Conservation (phyloP, 2,797 vertebrate genomes). For the Pantherophis vulpinus region DNA sequence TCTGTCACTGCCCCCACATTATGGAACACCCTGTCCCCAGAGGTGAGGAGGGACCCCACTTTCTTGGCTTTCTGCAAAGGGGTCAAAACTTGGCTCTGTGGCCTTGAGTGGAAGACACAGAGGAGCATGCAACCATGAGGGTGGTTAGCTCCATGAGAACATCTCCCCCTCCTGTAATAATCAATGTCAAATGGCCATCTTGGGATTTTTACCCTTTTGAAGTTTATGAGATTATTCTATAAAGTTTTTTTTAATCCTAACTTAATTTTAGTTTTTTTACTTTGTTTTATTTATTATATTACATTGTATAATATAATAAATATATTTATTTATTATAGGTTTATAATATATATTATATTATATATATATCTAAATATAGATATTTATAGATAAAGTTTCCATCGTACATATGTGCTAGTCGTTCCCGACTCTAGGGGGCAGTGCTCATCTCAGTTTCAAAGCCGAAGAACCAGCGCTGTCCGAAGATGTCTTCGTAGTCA, state of each 20-base stretch:
- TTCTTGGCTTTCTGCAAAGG: neutral
- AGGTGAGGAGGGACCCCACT: neutral
- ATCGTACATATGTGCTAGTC: too few relatives aligned
- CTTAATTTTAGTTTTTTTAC: neutral
- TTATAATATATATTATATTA: too few relatives aligned
- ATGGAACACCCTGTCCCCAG: neutral
- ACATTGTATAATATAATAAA: too few relatives aligned
- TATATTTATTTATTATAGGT: too few relatives aligned
- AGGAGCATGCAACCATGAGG: neutral
- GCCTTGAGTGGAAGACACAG: neutral
- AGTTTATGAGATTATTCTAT: neutral
- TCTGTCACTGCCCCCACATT: neutral
- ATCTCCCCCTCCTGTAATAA: neutral
- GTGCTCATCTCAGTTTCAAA: too few relatives aligned
- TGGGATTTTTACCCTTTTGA: neutral
- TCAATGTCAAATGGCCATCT: neutral
- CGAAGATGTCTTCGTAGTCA: too few relatives aligned
- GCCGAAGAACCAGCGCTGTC: too few relatives aligned
- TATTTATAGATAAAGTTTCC: too few relatives aligned
- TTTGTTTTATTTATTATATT: too few relatives aligned
- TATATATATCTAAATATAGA: too few relatives aligned
- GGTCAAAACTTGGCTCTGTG: neutral
- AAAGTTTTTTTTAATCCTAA: neutral
- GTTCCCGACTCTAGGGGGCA: too few relatives aligned
- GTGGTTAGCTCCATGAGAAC: neutral